Evolutionary conservation across 1,140 invertebrate genomes (phyloP).

Genomic region (Drosophila serrata): DNA sequence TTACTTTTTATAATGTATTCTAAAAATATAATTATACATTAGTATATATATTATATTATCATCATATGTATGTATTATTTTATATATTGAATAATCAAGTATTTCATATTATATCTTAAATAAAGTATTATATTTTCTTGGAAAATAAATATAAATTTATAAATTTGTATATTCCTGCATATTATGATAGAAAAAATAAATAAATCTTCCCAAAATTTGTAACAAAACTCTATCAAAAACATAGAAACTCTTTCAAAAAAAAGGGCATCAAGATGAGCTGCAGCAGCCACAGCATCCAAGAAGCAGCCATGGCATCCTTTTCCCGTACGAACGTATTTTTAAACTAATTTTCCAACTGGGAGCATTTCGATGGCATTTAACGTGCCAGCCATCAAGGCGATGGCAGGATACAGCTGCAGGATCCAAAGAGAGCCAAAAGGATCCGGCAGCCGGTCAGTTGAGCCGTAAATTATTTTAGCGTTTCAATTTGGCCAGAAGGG

Average conservation of each 20-base stretch:
- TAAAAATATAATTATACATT: no score
- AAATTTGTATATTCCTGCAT: no score
- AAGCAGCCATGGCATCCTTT: slow-evolving; percentile 19
- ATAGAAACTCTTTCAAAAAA: not conserved
- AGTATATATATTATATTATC: no score
- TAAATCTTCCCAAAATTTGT: no score
- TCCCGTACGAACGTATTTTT: slow-evolving; percentile 69
- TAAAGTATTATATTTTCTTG: no score
- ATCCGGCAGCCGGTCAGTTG: slow-evolving; percentile 33
- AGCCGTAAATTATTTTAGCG: slow-evolving; percentile 81
- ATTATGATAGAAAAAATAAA: no score
- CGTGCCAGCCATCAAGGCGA: slow-evolving; percentile 54
- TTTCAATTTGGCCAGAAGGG: slow-evolving; percentile 71
- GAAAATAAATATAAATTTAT: no score
- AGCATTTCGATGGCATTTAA: slow-evolving; percentile 72
- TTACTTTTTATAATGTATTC: no score
- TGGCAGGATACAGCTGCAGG: slow-evolving; percentile 32
- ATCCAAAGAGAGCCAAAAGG: slow-evolving; percentile 14
- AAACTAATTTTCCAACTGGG: slow-evolving; percentile 83
- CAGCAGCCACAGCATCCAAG: slow-evolving; percentile 7
- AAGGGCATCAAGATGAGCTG: slow-evolving; percentile 24
- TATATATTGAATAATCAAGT: no score
- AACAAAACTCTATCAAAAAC: not conserved
- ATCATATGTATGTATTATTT: no score
- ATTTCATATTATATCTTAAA: no score